Conservation (phyloP, 2,888 invertebrate species). For the Lutraria lutraria region DNA sequence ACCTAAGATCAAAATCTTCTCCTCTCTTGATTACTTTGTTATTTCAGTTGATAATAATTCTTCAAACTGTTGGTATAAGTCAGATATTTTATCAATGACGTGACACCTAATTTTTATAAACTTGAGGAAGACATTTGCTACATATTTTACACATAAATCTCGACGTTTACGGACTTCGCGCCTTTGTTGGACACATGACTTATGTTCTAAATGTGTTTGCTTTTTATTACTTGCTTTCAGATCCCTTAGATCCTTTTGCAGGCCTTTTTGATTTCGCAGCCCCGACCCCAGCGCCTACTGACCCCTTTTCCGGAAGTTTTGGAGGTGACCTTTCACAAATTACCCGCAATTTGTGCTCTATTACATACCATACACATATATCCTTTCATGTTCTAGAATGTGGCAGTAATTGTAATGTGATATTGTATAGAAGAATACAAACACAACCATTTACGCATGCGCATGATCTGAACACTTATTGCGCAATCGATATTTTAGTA, state of each 20-base stretch:
- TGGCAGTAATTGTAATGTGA: neutral
- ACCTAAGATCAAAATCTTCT: too few relatives aligned
- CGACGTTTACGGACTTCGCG: too few relatives aligned
- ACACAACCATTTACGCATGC: neutral
- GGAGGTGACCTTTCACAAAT: slow-evolving; percentile 29
- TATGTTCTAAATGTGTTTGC: neutral
- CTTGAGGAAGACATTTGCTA: too few relatives aligned
- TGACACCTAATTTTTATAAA: too few relatives aligned
- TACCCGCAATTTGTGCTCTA: neutral
- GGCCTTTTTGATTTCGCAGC: slow-evolving; percentile 17
- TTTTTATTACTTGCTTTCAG: slow-evolving; percentile 17
- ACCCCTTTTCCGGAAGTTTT: slow-evolving; percentile 42
- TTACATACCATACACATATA: neutral
- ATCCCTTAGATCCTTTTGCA: slow-evolving; percentile 19
- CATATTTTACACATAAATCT: too few relatives aligned
- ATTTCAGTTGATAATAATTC: too few relatives aligned
- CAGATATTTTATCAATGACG: too few relatives aligned
- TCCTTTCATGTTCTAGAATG: neutral
- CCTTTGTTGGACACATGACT: too few relatives aligned
- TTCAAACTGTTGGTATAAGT: too few relatives aligned
- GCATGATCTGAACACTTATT: neutral
- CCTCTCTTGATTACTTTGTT: too few relatives aligned
- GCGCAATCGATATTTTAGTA: neutral
- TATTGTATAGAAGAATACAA: neutral
- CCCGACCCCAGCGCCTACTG: neutral